Percentiles rank a stretch among this genome's conserved stretches.
phyloP scores from a whole-genome alignment of 2,888 invertebrate genomes.

The Meliscaeva auricollis region DNA sequence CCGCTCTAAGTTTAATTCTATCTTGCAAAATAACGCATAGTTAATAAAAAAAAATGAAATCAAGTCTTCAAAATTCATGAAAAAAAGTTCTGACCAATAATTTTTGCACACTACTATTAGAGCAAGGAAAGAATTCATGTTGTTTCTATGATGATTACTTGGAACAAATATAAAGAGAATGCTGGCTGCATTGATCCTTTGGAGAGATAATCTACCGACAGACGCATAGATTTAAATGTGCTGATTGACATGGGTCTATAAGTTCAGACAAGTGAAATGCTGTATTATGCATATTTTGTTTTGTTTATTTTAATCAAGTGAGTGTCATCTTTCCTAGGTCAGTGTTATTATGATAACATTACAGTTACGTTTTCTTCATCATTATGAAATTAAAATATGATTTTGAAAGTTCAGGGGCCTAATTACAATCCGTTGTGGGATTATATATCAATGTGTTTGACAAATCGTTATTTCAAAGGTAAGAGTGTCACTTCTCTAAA shows the following conservation, averaged over 20 bases:
- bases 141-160: slow-evolving; percentile 42
- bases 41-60: too few relatives aligned
- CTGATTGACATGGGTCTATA: slow-evolving; percentile 52
- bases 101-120: background rate
- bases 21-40: too few relatives aligned
- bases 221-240: slow-evolving; percentile 7
- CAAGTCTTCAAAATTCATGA: background rate
- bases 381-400: background rate
- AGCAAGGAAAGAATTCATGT: slow-evolving; percentile 32
- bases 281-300: slow-evolving; percentile 4
- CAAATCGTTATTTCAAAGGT: too few relatives aligned
- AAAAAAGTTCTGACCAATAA: background rate
- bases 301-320: slow-evolving; percentile 25
- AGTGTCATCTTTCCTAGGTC: slow-evolving; percentile 44
- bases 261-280: slow-evolving; percentile 49
- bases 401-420: background rate
- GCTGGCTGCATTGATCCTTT: slow-evolving; percentile 55
- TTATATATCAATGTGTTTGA: too few relatives aligned
- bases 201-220: slow-evolving; percentile 26
- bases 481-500: too few relatives aligned
- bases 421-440: too few relatives aligned
- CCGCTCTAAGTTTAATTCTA: too few relatives aligned
- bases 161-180: slow-evolving; percentile 15
- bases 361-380: background rate
- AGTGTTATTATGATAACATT: slow-evolving; percentile 23